Percentiles rank a stretch among this genome's conserved stretches.
Conservation (phyloP, 2,888 invertebrate species). For the Plusia festucae region DNA sequence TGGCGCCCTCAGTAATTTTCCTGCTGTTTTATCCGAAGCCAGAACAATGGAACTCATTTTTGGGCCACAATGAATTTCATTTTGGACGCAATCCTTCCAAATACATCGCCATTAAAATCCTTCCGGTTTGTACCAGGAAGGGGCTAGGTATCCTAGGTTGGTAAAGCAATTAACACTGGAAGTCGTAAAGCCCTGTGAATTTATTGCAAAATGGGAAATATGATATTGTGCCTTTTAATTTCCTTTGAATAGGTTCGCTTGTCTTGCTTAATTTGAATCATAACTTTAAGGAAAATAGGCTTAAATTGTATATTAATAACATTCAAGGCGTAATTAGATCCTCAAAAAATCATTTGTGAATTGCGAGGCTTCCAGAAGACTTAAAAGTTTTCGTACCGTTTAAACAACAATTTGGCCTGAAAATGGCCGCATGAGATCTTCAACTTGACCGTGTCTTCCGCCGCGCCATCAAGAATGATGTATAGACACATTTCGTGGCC, state of each 20-base stretch:
- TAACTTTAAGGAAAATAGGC: background rate
- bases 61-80: conserved; percentile 83
- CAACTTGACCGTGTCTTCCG: background rate
- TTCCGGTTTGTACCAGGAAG: conserved; percentile 52
- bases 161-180: conserved; percentile 38
- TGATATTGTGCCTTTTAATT: background rate
- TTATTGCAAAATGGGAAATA: background rate
- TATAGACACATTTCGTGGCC: background rate
- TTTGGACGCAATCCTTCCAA: conserved; percentile 80
- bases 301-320: conserved; percentile 2
- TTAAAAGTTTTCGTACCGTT: background rate
- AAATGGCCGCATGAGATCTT: background rate
- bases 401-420: background rate
- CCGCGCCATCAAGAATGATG: conserved; percentile 8
- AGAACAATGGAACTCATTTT: conserved; percentile 86
- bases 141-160: conserved; percentile 20
- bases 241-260: background rate
- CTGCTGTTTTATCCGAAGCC: conserved; percentile 81
- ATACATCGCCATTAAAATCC: conserved; percentile 81
- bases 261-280: background rate
- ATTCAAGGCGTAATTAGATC: background rate
- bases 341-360: background rate
- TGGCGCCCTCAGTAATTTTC: conserved; percentile 82
- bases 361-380: background rate
- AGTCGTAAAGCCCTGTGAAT: background rate